phyloP scores from a whole-genome alignment of 2,113 vertebrate species.

The Ardeotis arabs region DNA sequence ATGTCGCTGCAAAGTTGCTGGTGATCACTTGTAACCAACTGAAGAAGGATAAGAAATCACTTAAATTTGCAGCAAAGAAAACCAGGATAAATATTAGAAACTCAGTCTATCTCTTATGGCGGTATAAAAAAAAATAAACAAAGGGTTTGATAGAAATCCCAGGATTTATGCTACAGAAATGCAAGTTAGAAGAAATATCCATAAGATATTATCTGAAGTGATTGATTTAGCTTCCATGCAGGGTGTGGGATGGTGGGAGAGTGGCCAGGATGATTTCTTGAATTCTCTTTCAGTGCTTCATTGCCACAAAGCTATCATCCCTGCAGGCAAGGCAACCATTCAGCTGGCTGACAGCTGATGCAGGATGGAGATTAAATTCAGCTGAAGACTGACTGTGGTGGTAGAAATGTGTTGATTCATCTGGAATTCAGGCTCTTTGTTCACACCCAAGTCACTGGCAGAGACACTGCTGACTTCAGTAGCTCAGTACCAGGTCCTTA shows the following conservation, averaged over 20 bases:
- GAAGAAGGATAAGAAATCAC: background rate
- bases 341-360: conserved; percentile 44
- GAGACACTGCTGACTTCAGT: background rate
- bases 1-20: background rate
- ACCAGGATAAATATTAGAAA: background rate
- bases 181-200: background rate
- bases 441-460: background rate
- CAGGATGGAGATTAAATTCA: background rate
- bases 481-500: background rate
- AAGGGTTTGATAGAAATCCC: background rate
- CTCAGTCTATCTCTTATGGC: background rate
- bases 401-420: background rate
- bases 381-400: background rate
- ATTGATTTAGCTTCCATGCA: background rate
- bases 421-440: background rate
- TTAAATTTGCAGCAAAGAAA: background rate
- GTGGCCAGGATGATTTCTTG: background rate
- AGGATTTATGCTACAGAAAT: background rate
- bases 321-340: background rate
- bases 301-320: background rate
- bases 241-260: background rate
- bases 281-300: background rate
- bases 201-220: background rate
- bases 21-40: background rate
- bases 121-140: background rate